Conservation (phyloP, 92 coral and sea anemone species). For the Pocillopora grandis region DNA sequence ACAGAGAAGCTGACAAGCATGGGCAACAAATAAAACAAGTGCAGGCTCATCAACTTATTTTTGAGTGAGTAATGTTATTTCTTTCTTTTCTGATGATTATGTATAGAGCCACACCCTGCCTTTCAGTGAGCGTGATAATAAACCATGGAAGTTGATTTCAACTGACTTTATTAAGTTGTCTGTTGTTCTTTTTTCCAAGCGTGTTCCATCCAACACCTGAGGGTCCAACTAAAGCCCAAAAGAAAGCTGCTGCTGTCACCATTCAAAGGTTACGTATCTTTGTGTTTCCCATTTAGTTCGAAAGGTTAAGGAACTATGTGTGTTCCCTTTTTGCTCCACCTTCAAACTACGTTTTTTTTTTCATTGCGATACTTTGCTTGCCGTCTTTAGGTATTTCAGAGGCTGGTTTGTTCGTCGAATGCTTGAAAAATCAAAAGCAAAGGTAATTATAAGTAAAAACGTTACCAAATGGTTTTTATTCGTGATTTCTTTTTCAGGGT, state of each 20-base stretch:
- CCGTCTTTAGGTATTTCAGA: constrained; percentile 77
- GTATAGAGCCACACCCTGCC: too few species aligned
- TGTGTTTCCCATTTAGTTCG: neutral
- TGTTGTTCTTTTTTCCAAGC: constrained; percentile 19
- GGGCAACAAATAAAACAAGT: constrained; percentile 79
- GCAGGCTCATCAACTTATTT: constrained; percentile 83
- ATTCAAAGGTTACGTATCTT: constrained; percentile 73
- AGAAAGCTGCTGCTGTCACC: constrained; percentile 91
- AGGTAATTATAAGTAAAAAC: constrained; percentile 56
- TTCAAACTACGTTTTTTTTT: neutral
- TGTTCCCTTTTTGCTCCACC: too few species aligned
- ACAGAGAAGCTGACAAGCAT: constrained; percentile 77
- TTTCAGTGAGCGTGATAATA: neutral
- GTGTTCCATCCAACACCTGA: constrained; percentile 76
- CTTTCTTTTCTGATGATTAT: neutral
- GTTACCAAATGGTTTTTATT: neutral
- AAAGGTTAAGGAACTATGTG: neutral
- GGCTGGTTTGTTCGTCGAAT: constrained; percentile 99
- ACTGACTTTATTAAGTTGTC: neutral
- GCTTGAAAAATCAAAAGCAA: constrained; percentile 80
- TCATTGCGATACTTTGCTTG: neutral
- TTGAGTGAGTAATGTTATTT: constrained; percentile 68
- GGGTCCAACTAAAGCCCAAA: constrained; percentile 93
- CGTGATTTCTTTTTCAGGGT: neutral
- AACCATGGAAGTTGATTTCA: too few species aligned